Base-by-base conservation (phyloP, 2,888 invertebrate genomes). In the Acheta domesticus region DNA sequence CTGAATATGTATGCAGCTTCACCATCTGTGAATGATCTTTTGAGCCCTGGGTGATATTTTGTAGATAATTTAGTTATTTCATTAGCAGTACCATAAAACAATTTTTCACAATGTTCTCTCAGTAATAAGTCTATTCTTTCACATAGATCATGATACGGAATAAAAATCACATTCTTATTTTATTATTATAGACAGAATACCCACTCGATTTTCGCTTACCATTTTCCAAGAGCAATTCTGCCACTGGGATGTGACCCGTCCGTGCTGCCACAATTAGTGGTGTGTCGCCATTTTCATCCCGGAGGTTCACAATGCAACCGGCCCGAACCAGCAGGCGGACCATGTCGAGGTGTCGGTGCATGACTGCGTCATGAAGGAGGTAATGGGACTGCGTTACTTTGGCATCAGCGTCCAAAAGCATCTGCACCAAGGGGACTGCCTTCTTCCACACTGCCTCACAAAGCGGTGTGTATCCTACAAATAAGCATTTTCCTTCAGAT, bases 361-460 rank as follows among this genome's bases (percentile, higher is more conserved):
- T 87, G 14, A 93, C 90, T 21, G 93, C 92, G 83, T 90, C 89
- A 83, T 94, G 93, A 77, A 94, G 85, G 74, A 94, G 87, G 85
- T 90, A 90, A 85, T 93, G 92, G 1, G 91, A 91, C 82, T 93
- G 92, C 74, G 93, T 90, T 16, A 93, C 88, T 78, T 93, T 90
- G 2, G 93, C 93, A 14, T 93, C 93, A 48, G 90, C 89, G 50
- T 88, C 86, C 79, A 94, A 84, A 48, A 94, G 86, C 73, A 90
- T 86, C 83, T 89, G 88, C 14, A 92, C 90, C 82, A 92, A 88
- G 20, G 88, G 86, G 1, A 89, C 87, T 83, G 90, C 89, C 83
- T 91, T 91, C 82, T 90, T 89, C 89, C 91, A 91, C 23, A 94
- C 92, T 14, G 93, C 93, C 85, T 92, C 89, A 86, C 92, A 91